phyloP scores from a whole-genome alignment of 2,797 vertebrate genomes.

The Scleropages formosus region DNA sequence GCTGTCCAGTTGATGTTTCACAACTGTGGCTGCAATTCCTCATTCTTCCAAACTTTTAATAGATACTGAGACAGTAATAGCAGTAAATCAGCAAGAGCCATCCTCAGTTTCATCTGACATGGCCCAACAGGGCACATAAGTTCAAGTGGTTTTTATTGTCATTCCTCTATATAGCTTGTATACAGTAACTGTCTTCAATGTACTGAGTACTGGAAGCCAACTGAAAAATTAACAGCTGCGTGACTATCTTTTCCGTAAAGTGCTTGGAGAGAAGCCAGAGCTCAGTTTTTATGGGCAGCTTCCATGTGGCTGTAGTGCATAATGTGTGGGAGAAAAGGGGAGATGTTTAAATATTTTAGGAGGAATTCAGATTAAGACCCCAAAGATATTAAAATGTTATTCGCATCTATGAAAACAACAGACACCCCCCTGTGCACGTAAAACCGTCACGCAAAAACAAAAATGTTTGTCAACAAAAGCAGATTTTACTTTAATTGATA shows the following conservation, averaged over 20 bases:
- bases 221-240: constrained; percentile 36
- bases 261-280: constrained; percentile 37
- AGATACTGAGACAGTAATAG: constrained; percentile 27
- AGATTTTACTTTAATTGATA: too few relatives aligned
- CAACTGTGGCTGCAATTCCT: not conserved
- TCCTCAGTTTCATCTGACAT: constrained; percentile 35
- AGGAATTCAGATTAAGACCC: too few relatives aligned
- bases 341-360: not conserved
- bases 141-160: too few relatives aligned
- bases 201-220: constrained; percentile 41
- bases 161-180: constrained; percentile 47
- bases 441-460: too few relatives aligned
- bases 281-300: constrained; percentile 18
- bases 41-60: not conserved
- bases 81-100: constrained; percentile 34
- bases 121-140: constrained; percentile 38
- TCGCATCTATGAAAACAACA: not conserved
- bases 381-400: too few relatives aligned
- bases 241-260: constrained; percentile 33
- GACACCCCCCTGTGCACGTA: not conserved
- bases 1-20: not conserved
- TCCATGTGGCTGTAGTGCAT: constrained; percentile 6
- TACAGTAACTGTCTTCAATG: constrained; percentile 41
- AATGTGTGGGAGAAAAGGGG: not conserved
- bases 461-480: too few relatives aligned